Evolutionary conservation across 2,888 invertebrate species (phyloP), one percentile per base, ranked within the genome.

Genomic region (Cataglyphis rosenhaueri): DNA sequence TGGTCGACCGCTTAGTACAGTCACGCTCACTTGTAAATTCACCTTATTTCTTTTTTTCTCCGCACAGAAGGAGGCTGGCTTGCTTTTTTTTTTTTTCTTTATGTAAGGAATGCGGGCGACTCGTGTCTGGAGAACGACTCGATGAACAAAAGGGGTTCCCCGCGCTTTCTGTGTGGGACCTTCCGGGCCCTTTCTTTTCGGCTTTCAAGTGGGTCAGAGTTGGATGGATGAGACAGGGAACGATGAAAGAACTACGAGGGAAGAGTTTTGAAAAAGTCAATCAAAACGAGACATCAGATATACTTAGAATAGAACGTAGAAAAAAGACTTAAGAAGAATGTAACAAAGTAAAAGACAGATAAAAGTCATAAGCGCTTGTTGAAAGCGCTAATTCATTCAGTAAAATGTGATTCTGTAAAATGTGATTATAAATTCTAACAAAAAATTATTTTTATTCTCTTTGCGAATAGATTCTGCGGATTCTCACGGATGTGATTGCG

Each of bases 61-160:
- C 57, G 65, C 59, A 38, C 68, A 48, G 85, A 79, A 68, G 35
- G 74, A 73, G 61, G 48, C 62, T 75, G 25, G 21, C n/a, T 38
- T 41, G 74, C 21, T 65, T 83, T 83, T 25, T 25, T 25, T 85
- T 86, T 83, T 83, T 84, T 79, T 82, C 86, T 83, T 84, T 57
- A 70, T 66, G 71, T 81, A 79, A 88, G 87, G 91, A 91, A 91
- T 91, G 91, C 91, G 87, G 64, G 18, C 74, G 74, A 75, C 61
- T 75, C 48, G 48, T 52, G 48, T 86, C 83, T 78, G 84, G 81
- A 55, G 81, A 82, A 71, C 78, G 66, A 85, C 81, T 82, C 83
- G 78, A 66, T 85, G 89, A 87, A 91, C 88, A 89, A 90, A 87
- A 61, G 85, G 85, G 85, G 83, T 82, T 82, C 73, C 86, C 85